Base-by-base conservation (phyloP, 2,113 vertebrate genomes). In the Morone chrysops region DNA sequence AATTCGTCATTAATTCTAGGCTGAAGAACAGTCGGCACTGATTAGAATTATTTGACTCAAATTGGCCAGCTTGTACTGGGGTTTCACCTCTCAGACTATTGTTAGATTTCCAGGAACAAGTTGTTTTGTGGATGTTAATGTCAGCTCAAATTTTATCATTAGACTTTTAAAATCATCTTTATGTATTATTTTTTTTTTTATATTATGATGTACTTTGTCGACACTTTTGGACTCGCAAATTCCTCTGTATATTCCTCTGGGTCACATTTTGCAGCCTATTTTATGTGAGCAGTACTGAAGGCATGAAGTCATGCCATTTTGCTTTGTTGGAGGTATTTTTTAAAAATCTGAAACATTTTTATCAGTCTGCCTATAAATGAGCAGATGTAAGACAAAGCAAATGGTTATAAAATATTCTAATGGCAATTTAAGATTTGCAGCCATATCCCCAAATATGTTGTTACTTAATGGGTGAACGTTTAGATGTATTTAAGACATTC, bases 21-120 rank as follows among this genome's bases (percentile, higher is more conserved):
- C 57, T 41, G 41, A 43, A 51, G 14, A 45, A 4, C 51, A 20
- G 18, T 60, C 40, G 2, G 18, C 22, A 25, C 54, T 65, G 53
- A 50, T 66, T 45, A 36, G 40, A 65, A 20, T 56, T 4, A 66
- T 20, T 60, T 47, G 16, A 43, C 14, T 67, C 10, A 53, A 17
- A 57, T 38, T 61, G 17, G 9, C 17, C 57, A 8, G 3, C 53
- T 72, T 45, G n/a, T 54, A 20, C 6, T 48, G 65, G 20, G 43
- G 67, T 63, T 73, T 82, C 31, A 59, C 56, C 66, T 79, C 71
- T 61, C 51, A 50, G 57, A 54, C n/a, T 3, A 17, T 25, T 6
- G 8, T 71, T 50, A 16, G 43, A 82, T 43, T 70, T 71, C 10
- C 50, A 57, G 31, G 6, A 76, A 40, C 25, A 20, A 51, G 10